phyloP scores from a whole-genome alignment of 1,140 invertebrate species.

The Camponotus vicinus region DNA sequence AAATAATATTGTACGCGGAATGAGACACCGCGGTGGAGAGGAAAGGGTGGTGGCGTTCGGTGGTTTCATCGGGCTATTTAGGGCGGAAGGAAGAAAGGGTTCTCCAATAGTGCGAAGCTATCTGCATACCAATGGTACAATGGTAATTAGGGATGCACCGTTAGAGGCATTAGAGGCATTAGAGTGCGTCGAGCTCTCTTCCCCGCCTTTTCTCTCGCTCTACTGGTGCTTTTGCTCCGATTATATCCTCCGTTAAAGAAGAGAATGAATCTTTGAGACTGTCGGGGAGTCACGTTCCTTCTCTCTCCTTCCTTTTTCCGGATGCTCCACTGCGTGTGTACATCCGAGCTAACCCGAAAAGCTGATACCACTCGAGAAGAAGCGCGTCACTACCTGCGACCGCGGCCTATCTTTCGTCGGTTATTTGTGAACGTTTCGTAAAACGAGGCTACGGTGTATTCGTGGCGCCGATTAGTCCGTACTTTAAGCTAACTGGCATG shows the following conservation, averaged over 20 bases:
- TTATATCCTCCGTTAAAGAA: conserved; percentile 60
- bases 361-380: conserved; percentile 75
- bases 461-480: conserved; percentile 57
- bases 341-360: conserved; percentile 64
- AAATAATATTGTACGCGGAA: conserved; percentile 80
- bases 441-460: conserved; percentile 55
- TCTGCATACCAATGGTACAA: conserved; percentile 85
- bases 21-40: conserved; percentile 43
- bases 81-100: conserved; percentile 60
- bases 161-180: conserved; percentile 75
- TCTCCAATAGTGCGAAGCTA: conserved; percentile 77
- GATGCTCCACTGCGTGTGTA: not conserved
- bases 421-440: conserved; percentile 54
- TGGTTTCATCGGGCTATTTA: conserved; percentile 78
- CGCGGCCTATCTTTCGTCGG: conserved; percentile 51
- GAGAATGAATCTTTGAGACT: conserved; percentile 67
- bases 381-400: conserved; percentile 77
- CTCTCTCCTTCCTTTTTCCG: conserved; percentile 10
- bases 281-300: conserved; percentile 76
- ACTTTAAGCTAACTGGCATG: conserved; percentile 18
- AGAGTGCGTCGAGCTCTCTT: conserved; percentile 26
- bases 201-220: conserved; percentile 17
- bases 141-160: conserved; percentile 84
- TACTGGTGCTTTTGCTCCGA: conserved; percentile 51
- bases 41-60: conserved; percentile 48